Conservation (phyloP, 2,113 vertebrate genomes). For the Tragelaphus strepsiceros region DNA sequence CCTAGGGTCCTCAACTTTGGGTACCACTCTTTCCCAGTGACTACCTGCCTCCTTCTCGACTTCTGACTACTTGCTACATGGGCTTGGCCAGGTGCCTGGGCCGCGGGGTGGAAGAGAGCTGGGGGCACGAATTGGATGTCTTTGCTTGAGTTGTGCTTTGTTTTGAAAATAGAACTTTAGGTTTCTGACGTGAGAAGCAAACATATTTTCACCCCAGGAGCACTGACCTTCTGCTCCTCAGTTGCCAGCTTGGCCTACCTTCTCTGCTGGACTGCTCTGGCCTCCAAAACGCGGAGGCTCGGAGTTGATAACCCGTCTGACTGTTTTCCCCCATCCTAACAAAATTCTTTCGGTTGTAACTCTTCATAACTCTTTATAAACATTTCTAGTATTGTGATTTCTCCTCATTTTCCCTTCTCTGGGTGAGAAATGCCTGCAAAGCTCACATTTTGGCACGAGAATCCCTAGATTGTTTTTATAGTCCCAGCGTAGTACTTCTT, state of each 20-base stretch:
- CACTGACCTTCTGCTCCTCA: background rate
- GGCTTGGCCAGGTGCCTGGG: background rate
- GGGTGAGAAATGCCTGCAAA: slow-evolving; percentile 5
- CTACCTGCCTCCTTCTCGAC: background rate
- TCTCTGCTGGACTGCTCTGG: background rate
- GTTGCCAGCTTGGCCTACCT: background rate
- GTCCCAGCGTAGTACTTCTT: slow-evolving; percentile 41
- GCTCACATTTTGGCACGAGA: background rate
- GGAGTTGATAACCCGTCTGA: background rate
- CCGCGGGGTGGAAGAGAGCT: background rate
- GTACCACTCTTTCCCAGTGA: background rate
- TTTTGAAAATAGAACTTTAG: slow-evolving; percentile 13
- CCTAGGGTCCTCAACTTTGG: background rate
- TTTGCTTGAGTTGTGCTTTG: background rate
- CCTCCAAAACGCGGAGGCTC: background rate
- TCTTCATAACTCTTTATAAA: background rate
- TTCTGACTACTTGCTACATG: background rate
- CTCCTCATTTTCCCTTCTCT: background rate
- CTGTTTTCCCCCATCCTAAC: background rate
- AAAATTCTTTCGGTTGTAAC: background rate
- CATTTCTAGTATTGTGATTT: background rate
- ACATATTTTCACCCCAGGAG: background rate
- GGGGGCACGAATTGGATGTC: too few relatives aligned
- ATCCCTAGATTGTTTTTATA: slow-evolving; percentile 41
- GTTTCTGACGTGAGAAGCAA: background rate